Evolutionary conservation across 2,888 invertebrate genomes (phyloP), one percentile per base, ranked within the genome.

Genomic region (Eupithecia abbreviata): DNA sequence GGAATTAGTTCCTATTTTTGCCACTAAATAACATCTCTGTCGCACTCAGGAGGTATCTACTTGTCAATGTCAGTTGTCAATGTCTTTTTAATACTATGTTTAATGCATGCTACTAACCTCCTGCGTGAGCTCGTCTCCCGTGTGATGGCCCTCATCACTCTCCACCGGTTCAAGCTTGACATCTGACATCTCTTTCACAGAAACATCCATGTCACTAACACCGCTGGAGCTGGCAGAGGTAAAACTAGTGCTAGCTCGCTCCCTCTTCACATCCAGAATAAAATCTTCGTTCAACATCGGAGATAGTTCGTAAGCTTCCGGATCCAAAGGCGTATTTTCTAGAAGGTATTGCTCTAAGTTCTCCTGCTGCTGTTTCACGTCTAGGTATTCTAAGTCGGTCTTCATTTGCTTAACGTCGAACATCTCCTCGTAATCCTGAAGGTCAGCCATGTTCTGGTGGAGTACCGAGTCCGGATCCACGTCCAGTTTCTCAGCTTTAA

Each of bases 391-490:
- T 81, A 94, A 87, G 85, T 91, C 94, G 84, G 82, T 93, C 81
- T 89, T 89, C 47, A 94, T 80, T 47, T 91, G 92, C 73, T 93
- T 93, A 0, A 90, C 87, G 47, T 92, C 90, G 6, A 91, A 89
- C 15, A 91, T 80, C 66, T 95, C 94, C 4, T 90, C 94, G 80
- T 95, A 96, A 80, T 96, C 96, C 78, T 93, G 92, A 13, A 96
- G 85, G 87, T 96, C 96, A 0, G 96, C 96, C 79, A 96, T 84
- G 82, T 96, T 96, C 81, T 96, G 96, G 70, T 95, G 95, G 83
- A 93, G 93, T 0, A 96, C 95, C 0, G 96, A 95, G 76, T 91
- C 87, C 0, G 90, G 83, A 82, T 89, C 95, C 82, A 83, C 88
- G 79, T 90, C 91, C 81, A 90, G 85, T 75, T 90, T 91, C 78